Base-by-base conservation (phyloP, 2,113 vertebrate genomes). In the Formicarius rufipectus region DNA sequence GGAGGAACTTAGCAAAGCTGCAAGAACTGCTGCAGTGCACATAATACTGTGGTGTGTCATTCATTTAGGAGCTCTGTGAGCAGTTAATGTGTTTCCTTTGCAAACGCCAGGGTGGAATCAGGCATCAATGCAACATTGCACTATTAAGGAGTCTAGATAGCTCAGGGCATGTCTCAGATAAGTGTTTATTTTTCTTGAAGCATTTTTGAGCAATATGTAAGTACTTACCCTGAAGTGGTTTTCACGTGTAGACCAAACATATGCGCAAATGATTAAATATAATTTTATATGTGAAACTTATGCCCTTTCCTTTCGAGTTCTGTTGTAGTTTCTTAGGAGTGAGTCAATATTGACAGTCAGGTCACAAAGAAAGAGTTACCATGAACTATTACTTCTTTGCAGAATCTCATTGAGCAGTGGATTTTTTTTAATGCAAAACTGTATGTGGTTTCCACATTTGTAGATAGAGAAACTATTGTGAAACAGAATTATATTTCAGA, bases 121-220 rank as follows among this genome's bases (percentile, higher is more conserved):
- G 93, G 95, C 75, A 81, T 95, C 39, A 85, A 90, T 97, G 96
- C 97, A 97, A 73, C 93, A 74, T 96, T 97, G 98, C 98, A 98
- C 98, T 99, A 97, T 97, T 96, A 97, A 96, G 94, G 68, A 98
- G 89, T 98, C 81, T 97, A 97, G 98, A 97, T 98, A 97, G 98
- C 99, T 99, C 99, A 99, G 99, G 99, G 98, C 97, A 91, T 85
- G 44, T 95, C 77, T 95, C 56, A 87, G 92, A 81, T 93, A 78
- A 91, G 73, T 90, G 95, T 96, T 91, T 91, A 95, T 90, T 94
- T 97, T 97, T 83, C 72, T 97, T 91, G 44, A 90, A 95, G 78
- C 89, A 62, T 97, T 96, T 94, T 83, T 97, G 92, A 92, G 92
- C 87, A 93, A 95, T 93, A 77, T 80, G 7, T 96, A 96, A 82